Conservation (phyloP, 2,113 vertebrate genomes). For the Mola mola region DNA sequence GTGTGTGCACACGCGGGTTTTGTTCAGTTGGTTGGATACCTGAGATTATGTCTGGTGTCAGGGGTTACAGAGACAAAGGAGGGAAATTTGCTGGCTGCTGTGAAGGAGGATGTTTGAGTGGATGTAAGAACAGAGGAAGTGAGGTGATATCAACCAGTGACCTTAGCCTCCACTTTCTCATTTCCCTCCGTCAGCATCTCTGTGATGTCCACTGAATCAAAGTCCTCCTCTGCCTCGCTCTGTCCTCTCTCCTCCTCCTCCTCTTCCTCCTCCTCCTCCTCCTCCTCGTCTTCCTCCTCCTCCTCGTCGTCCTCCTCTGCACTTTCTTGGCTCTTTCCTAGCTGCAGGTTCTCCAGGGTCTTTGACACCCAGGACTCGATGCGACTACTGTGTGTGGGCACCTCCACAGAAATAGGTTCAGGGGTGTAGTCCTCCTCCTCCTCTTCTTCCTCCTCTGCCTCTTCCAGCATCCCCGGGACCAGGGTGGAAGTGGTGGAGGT, state of each 20-base stretch:
- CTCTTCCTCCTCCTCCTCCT: constrained; percentile 90
- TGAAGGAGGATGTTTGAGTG: constrained; percentile 38
- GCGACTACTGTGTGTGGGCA: constrained; percentile 92
- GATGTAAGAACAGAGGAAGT: constrained; percentile 4
- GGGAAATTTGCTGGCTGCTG: constrained; percentile 56
- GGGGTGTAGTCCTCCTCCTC: constrained; percentile 92
- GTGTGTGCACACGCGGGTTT: constrained; percentile 5
- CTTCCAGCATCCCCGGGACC: constrained; percentile 96
- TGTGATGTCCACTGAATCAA: constrained; percentile 80
- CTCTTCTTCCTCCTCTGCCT: constrained; percentile 89
- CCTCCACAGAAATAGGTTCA: constrained; percentile 91
- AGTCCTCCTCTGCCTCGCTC: constrained; percentile 90
- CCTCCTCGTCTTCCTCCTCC: constrained; percentile 87
- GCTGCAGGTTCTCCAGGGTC: constrained; percentile 96
- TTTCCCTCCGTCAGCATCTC: constrained; percentile 67
- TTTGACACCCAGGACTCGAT: constrained; percentile 98
- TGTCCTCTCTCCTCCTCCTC: constrained; percentile 82
- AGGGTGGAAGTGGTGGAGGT: constrained; percentile 97
- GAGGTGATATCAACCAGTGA: constrained; percentile 53
- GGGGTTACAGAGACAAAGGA: constrained; percentile 39
- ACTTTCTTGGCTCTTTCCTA: constrained; percentile 89
- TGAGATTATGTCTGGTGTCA: constrained; percentile 78
- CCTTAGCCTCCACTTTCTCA: constrained; percentile 57
- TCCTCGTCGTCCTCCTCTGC: constrained; percentile 89
- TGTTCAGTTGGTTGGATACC: constrained; percentile 74